Evolutionary conservation across 2,113 vertebrate species (phyloP).

Genomic region (Pampusana beccarii): DNA sequence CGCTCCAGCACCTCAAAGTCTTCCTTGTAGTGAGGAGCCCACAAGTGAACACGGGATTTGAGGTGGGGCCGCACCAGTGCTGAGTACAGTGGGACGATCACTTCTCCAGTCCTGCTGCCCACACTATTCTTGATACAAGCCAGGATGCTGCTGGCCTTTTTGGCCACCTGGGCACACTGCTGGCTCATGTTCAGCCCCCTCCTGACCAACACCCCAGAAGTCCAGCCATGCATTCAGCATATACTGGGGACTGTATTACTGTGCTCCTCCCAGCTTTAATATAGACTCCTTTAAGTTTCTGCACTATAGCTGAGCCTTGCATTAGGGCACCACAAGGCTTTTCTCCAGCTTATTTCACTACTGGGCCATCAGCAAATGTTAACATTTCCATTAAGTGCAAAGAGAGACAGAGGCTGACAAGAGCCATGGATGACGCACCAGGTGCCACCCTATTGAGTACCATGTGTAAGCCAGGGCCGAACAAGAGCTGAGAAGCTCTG

Average conservation of each 20-base stretch:
- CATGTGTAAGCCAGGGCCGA: fast-evolving
- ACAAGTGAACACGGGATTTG: too few relatives aligned
- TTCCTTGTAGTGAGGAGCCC: too few relatives aligned
- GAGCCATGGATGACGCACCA: fast-evolving
- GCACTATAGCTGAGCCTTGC: background rate
- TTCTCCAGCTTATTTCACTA: background rate
- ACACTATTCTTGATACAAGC: too few relatives aligned
- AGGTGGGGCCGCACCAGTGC: too few relatives aligned
- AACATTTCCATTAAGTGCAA: background rate
- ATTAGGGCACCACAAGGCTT: background rate
- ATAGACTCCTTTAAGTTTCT: background rate
- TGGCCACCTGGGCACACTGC: too few relatives aligned
- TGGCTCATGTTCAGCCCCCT: too few relatives aligned
- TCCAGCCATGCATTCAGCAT: background rate
- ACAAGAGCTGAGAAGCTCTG: background rate
- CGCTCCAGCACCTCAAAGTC: too few relatives aligned
- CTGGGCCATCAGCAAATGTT: background rate
- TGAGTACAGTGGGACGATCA: too few relatives aligned
- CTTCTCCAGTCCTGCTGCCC: too few relatives aligned
- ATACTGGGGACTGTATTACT: background rate
- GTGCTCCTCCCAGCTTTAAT: background rate
- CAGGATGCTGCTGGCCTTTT: too few relatives aligned
- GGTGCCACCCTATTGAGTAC: background rate
- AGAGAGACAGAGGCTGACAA: background rate
- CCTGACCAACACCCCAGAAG: background rate